Percentiles rank a stretch among this genome's conserved stretches.
Evolutionary conservation across 1,140 invertebrate genomes (phyloP).

Genomic region (Cheumatopsyche charites): DNA sequence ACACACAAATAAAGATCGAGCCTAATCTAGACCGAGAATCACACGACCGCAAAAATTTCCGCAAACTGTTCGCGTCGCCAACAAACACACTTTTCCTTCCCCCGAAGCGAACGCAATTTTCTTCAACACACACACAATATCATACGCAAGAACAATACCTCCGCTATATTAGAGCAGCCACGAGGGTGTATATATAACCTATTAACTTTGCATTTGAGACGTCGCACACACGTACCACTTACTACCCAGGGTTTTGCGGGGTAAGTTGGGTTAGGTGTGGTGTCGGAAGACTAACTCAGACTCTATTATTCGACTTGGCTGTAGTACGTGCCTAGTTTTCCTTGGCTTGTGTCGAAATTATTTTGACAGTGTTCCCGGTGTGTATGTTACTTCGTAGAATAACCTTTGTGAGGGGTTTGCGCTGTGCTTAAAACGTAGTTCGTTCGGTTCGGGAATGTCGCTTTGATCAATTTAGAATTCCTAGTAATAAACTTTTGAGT

Average conservation of each 20-base stretch:
- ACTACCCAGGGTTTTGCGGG: too few relatives aligned
- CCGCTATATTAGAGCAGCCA: not conserved
- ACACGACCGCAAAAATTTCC: not conserved
- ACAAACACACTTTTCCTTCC: slow-evolving; percentile 5
- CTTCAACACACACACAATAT: not conserved
- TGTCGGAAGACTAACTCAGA: not conserved
- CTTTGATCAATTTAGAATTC: too few relatives aligned
- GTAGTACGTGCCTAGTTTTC: slow-evolving; percentile 10
- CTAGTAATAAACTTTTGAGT: too few relatives aligned
- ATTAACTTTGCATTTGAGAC: slow-evolving; percentile 35
- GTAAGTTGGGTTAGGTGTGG: not conserved
- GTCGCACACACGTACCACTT: too few relatives aligned
- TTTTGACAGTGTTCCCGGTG: not conserved
- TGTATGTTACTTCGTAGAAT: too few relatives aligned
- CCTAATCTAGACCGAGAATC: not conserved
- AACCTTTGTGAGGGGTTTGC: too few relatives aligned
- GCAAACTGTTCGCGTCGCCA: not conserved
- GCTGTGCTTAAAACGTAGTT: too few relatives aligned
- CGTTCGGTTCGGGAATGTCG: too few relatives aligned
- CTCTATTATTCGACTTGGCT: slow-evolving; percentile 12
- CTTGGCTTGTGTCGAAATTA: slow-evolving; percentile 17
- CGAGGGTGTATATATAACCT: slow-evolving; percentile 15
- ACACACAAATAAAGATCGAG: too few relatives aligned
- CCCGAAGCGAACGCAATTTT: slow-evolving; percentile 34
- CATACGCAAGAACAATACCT: not conserved